Evolutionary conservation across 2,113 vertebrate species (phyloP).

Genomic region (Myotis lucifugus): DNA sequence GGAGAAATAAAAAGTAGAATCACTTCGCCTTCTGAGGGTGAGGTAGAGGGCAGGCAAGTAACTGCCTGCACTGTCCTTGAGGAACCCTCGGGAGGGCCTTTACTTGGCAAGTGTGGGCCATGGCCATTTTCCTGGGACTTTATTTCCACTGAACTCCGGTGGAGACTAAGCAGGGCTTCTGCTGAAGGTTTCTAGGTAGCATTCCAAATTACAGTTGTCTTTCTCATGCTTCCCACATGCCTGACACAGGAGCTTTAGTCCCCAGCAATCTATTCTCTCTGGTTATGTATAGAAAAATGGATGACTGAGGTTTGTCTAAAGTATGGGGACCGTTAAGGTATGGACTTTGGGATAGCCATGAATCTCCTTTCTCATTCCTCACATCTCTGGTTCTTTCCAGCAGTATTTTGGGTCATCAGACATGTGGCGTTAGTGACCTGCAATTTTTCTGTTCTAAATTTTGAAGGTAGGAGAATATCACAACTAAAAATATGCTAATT

Average conservation of each 20-base stretch:
- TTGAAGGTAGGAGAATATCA: conserved; percentile 9
- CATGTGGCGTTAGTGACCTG: not conserved
- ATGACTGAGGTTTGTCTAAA: not conserved
- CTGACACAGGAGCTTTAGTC: not conserved
- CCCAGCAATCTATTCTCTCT: not conserved
- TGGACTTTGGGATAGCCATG: not conserved
- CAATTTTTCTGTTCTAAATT: conserved; percentile 1
- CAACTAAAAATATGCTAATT: not conserved
- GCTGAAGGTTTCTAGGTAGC: not conserved
- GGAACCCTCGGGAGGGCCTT: not conserved
- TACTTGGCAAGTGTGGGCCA: not conserved
- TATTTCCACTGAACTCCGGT: not conserved
- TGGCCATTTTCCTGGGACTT: not conserved
- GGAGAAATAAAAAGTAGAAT: not conserved
- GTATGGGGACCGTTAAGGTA: not conserved
- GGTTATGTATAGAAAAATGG: not conserved
- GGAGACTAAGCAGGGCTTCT: not conserved
- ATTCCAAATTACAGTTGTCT: not conserved
- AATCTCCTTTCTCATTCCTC: not conserved
- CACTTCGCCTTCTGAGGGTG: not conserved
- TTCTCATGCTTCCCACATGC: not conserved
- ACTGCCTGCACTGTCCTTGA: not conserved
- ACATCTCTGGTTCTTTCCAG: not conserved
- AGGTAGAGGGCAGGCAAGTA: not conserved
- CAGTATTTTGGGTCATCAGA: not conserved